Base-by-base conservation (phyloP, 1,140 invertebrate species). In the Aleiodes sp. region DNA sequence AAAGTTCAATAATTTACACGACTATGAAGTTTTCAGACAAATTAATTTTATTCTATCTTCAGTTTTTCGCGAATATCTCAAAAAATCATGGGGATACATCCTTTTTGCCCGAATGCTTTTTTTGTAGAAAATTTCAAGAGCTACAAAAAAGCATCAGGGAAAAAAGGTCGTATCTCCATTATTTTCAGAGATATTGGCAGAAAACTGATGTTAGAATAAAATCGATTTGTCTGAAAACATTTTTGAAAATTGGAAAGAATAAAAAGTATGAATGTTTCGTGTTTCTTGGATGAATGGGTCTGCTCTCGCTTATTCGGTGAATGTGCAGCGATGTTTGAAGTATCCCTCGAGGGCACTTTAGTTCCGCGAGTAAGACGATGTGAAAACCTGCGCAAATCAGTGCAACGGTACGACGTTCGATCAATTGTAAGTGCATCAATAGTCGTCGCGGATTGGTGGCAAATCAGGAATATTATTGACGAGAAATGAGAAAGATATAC, bases 341-440 rank as follows among this genome's bases (percentile, higher is more conserved):
- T 19, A 21, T 52, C 21, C 21, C 46, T 2, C 9, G 21, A 8
- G 46, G 46, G 19, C 46, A 52, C 12, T 43, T 4, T 16, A 16
- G 10, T 52, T 9, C 16, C 46, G 46, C n/a, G 10, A 43, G n/a
- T n/a, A 43, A 7, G 19, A 31, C n/a, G 9, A 59, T 31, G n/a
- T 26, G 56, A 60, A 59, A 35, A 68, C 66, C 21, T 41, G 56
- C 12, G 28, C 12, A 31, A 59, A 59, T 59, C 52, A 56, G 19
- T 43, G 61, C 37, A 68, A 60, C 59, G 14, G 41, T 62, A 16
- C 19, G 37, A 68, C 28, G 24, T 57, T 29, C 66, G 56, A 46
- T 62, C 67, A 56, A 69, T 43, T 31, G 67, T 57, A 68, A 68
- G 57, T 69, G 39, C 67, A 69, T 16, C 37, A 29, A 37, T 37